Base-by-base conservation (phyloP, 2,888 invertebrate species). In the Tetheella fluctuosa region DNA sequence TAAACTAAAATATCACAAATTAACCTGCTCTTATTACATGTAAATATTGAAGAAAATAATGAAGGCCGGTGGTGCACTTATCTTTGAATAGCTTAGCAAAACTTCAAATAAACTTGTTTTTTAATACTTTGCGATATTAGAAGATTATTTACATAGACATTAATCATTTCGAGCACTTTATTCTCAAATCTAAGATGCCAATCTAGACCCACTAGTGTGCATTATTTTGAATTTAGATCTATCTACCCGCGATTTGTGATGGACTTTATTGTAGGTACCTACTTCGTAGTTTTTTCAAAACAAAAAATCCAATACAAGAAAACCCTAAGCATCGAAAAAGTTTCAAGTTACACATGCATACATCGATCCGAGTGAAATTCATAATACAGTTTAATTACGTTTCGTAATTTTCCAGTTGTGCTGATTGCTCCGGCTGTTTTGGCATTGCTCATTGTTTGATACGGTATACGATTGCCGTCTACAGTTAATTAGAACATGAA, bases 351-450 rank as follows among this genome's bases (percentile, higher is more conserved):
- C 48, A 15, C 17, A 10, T 48, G 17, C n/a, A 17, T 7, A 48
- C 48, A 20, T 48, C 48, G 48, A 48, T 48, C 10, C 48, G 20
- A 48, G 10, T 48, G 48, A 7, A 48, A 39, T 17, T 30, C 10
- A 30, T 48, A 63, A 59, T 61, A 28, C 56, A 56, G 17, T 59
- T 52, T 62, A 72, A 71, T 70, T 70, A 65, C 55, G 52, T 17
- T 30, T 13, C 52, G 55, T 59, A 70, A 67, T 75, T 64, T 69
- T 69, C 65, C 60, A 66, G 57, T 70, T 69, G 57, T 58, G 63
- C 65, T 64, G 56, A 59, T 70, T 62, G 30, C 57, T 42, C 10
- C 17, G 34, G 28, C 34, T 58, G 37, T 59, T 74, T 64, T 61
- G 34, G 30, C 56, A 23, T 62, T 25, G 23, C 57, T 58, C 60